Evolutionary conservation across 2,113 vertebrate species (phyloP), one percentile per base, ranked within the genome.

Genomic region (Dipodomys spectabilis): DNA sequence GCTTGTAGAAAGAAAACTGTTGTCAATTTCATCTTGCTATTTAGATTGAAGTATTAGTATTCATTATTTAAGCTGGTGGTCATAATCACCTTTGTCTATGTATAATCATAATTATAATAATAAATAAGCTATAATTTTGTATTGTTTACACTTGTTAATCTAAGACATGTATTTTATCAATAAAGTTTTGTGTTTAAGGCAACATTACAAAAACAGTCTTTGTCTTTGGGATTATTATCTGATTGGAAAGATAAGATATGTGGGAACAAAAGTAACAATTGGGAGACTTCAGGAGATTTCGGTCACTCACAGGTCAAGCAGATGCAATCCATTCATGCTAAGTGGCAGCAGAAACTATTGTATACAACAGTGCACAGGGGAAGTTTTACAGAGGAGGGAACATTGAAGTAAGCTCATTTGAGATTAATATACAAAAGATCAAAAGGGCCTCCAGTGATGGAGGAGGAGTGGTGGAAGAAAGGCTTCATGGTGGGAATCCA

Each of bases 121-220:
- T 86, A 32, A 90, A 94, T 85, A 95, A 91, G 74, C 49, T 90
- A 85, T 49, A 96, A 69, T 95, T 97, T 95, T 95, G 64, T 95
- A 95, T 92, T 92, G 32, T 93, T 97, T 95, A 85, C 57, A 90
- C 85, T 93, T 95, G 30, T 94, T 88, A 92, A 79, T 84, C 68
- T 90, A 91, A 68, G 22, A 91, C 57, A 83, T 73, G 39, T 94
- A 78, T 91, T 93, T 95, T 83, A 88, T 94, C 85, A 95, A 96
- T 96, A 96, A 97, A 97, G 32, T 75, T 91, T 53, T 81, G 10
- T 95, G 86, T 90, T 95, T 94, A 92, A 82, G 89, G 39, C 4
- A 91, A 77, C 32, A 90, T 80, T 62, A 73, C 44, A 85, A 92
- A 71, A n/a, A n/a, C 80, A 44, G 39, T 28, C n/a, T 20, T 68